Evolutionary conservation across 2,113 vertebrate genomes (phyloP), one percentile per base, ranked within the genome.

Genomic region (Prietella phreatophila): DNA sequence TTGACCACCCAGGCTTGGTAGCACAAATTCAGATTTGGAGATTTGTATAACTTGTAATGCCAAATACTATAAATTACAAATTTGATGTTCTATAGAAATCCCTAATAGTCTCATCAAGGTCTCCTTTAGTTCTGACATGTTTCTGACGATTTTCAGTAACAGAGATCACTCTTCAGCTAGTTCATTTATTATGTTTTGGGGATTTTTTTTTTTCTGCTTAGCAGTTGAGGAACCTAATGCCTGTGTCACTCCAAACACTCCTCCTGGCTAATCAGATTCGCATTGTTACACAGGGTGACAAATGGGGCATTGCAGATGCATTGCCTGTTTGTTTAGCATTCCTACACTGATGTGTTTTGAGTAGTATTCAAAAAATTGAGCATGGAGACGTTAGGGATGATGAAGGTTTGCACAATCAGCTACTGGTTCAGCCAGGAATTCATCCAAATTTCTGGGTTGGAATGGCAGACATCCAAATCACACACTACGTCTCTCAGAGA

Each of bases 311-410:
- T 89, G 85, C 88, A 90, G 90, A 90, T 82, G 84, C 89, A 87
- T n/a, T 5, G 84, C 39, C 82, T 86, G 80, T 90, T 93, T 94
- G 94, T 94, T 95, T 93, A 85, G 93, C 93, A 94, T 95, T 95
- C 95, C 94, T 91, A 53, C 56, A 90, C 56, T 0, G 53, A 78
- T 90, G 89, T 93, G 92, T 93, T 95, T 92, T 93, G 89, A 94
- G 79, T 65, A 75, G 91, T 92, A 91, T 95, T 94, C 92, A 93
- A 91, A 82, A 88, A 81, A 76, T 75, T 83, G 80, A 63, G 83
- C 22, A 36, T 65, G 79, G 88, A 85, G 88, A 86, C 67, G 76
- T 81, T 36, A 33, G 85, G 76, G 82, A 89, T 88, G 89, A 91
- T 92, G 89, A 60, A 92, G 93, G 93, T 83, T 89, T 90, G 91